Conservation (phyloP, 2,797 vertebrate species). For the Bradypus variegatus region DNA sequence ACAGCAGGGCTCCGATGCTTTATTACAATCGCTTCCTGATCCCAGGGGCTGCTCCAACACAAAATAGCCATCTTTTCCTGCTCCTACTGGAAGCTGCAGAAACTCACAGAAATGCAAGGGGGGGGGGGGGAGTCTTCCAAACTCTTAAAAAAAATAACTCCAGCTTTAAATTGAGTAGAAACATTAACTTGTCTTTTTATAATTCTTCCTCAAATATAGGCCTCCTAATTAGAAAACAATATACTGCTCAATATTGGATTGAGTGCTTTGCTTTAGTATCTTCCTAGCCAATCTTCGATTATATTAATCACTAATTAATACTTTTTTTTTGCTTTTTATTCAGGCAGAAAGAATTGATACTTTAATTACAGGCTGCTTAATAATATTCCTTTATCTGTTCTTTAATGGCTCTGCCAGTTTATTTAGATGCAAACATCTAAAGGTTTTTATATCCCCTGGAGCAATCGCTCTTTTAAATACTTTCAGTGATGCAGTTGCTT, state of each 20-base stretch:
- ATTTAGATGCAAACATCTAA: conserved; percentile 74
- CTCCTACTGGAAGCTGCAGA: neutral
- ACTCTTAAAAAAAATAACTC: neutral
- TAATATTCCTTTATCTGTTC: conserved; percentile 72
- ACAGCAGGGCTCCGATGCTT: neutral
- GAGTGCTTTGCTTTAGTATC: conserved; percentile 61
- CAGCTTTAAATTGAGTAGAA: conserved; percentile 39
- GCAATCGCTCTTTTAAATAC: conserved; percentile 73
- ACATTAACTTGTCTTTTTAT: conserved; percentile 30
- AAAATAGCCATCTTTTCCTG: neutral
- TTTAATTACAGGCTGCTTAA: conserved; percentile 74
- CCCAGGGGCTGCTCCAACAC: neutral
- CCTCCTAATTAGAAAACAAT: conserved; percentile 65
- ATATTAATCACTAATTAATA: conserved; percentile 73
- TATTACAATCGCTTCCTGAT: neutral
- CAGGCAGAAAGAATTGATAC: conserved; percentile 69
- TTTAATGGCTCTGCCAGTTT: conserved; percentile 69
- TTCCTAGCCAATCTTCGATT: conserved; percentile 67
- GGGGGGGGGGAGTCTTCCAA: neutral
- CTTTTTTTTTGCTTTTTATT: conserved; percentile 54
- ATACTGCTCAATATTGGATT: conserved; percentile 36
- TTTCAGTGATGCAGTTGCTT: conserved; percentile 71
- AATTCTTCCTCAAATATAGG: conserved; percentile 62
- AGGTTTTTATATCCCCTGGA: conserved; percentile 69
- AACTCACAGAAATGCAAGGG: neutral